Base-by-base conservation (phyloP, 2,113 vertebrate species). In the Amphiprion ocellaris region DNA sequence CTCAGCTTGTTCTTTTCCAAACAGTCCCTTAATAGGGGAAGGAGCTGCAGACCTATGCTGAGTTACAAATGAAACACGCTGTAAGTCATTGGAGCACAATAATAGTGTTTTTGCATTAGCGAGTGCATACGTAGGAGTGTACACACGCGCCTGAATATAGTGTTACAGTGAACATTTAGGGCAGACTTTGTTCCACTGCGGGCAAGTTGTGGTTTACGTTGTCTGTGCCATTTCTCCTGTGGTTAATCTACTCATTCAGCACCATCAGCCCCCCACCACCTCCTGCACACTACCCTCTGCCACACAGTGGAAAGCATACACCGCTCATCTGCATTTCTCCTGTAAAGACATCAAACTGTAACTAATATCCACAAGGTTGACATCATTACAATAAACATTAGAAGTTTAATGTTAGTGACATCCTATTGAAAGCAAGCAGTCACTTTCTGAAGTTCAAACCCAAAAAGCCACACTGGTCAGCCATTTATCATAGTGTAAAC, bases 51-150 rank as follows among this genome's bases (percentile, higher is more conserved):
- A 84, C 81, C 75, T 60, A 76, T 15, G 59, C 50, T 70, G 73
- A 77, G 81, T 71, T 86, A 91, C 81, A 92, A 90, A 94, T 93
- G 84, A 92, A 93, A 93, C 89, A 91, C 81, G 50, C 89, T 60
- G 82, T 80, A 88, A 93, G 89, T 91, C 87, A 89, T 24, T 0
- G 44, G 72, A 74, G 65, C 64, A 82, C 65, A 81, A 82, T 63
- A 74, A 78, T 72, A 69, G 50, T 64, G 67, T 74, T 72, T 90
- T 81, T 65, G 68, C 66, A 75, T 75, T 52, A 24, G 58, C 69
- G 41, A 52, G 52, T 86, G 64, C 69, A 69, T 76, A 75, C 23
- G 46, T 76, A 75, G 4, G 58, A 76, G 72, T 2, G 39, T 53
- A 26, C 64, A 52, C 61, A 71, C 24, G 28, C n/a, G 67, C 24